Evolutionary conservation across 2,888 invertebrate genomes (phyloP).

Genomic region (Criorhina ranunculi): DNA sequence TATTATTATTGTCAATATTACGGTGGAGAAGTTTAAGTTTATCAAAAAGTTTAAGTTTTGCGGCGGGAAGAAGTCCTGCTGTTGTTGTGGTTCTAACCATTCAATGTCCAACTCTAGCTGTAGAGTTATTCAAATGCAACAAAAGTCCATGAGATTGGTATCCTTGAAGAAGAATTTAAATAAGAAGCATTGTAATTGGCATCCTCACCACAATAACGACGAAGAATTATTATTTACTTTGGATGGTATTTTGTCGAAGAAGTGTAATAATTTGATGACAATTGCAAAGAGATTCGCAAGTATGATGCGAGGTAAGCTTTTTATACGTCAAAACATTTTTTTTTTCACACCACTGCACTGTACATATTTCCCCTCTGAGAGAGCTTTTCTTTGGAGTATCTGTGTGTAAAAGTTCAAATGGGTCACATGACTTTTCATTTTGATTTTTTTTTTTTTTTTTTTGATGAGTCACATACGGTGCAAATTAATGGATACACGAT

Average conservation of each 20-base stretch:
- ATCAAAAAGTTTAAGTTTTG: constrained; percentile 62
- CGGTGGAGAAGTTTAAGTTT: constrained; percentile 47
- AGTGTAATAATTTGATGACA: constrained; percentile 58
- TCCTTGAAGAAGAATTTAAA: constrained; percentile 25
- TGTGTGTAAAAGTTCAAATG: not conserved
- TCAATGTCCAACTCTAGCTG: constrained; percentile 54
- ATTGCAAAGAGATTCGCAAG: constrained; percentile 57
- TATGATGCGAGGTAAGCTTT: constrained; percentile 72
- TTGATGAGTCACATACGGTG: constrained; percentile 43
- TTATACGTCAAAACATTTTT: too few relatives aligned
- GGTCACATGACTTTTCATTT: constrained; percentile 54
- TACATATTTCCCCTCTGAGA: not conserved
- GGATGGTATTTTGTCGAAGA: constrained; percentile 43
- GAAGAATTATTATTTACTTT: constrained; percentile 13
- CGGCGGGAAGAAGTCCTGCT: constrained; percentile 47
- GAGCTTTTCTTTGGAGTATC: not conserved
- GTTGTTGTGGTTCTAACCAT: constrained; percentile 14
- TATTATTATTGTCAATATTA: constrained; percentile 14
- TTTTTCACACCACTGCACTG: too few relatives aligned
- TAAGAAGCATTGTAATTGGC: constrained; percentile 47
- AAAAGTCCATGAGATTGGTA: constrained; percentile 31
- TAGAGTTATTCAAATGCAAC: constrained; percentile 60
- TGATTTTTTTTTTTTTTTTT: constrained; percentile 13
- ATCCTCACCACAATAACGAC: constrained; percentile 22
- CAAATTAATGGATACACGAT: constrained; percentile 4